A percentile compares a stretch with the other conserved stretches of the same genome.
phyloP scores from a whole-genome alignment of 2,797 vertebrate species.

The Poecile montanus region DNA sequence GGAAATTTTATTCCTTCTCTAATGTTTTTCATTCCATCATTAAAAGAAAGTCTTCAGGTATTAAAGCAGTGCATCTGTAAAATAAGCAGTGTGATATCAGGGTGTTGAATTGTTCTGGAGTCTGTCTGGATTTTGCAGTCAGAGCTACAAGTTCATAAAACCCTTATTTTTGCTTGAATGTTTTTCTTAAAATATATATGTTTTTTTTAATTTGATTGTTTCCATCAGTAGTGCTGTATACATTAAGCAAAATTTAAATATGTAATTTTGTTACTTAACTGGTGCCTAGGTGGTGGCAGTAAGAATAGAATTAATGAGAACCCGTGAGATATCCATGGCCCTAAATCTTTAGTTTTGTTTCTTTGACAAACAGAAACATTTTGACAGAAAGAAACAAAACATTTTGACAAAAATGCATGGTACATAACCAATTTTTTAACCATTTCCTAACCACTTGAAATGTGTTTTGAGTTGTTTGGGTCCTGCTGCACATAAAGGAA shows the following conservation, averaged over 20 bases:
- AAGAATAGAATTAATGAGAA: background rate
- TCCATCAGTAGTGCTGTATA: background rate
- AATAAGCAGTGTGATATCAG: background rate
- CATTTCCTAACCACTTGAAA: background rate
- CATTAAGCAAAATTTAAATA: background rate
- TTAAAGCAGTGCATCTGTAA: background rate
- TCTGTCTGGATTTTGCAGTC: background rate
- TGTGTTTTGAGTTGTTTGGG: background rate
- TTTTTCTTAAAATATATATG: background rate
- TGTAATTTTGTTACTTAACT: background rate
- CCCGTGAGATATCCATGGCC: accelerated
- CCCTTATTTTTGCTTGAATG: background rate
- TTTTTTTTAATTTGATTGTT: background rate
- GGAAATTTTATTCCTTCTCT: background rate
- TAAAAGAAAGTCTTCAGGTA: background rate
- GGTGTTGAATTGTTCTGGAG: background rate
- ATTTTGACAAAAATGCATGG: background rate
- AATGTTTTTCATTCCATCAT: background rate
- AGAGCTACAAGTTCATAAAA: background rate
- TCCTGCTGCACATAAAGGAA: background rate
- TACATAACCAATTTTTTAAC: background rate
- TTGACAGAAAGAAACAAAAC: background rate
- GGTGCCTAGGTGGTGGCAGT: slow-evolving; percentile 8
- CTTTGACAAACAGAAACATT: background rate
- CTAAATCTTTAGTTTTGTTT: background rate